Evolutionary conservation across 2,113 vertebrate species (phyloP).

Genomic region (Bucco capensis): DNA sequence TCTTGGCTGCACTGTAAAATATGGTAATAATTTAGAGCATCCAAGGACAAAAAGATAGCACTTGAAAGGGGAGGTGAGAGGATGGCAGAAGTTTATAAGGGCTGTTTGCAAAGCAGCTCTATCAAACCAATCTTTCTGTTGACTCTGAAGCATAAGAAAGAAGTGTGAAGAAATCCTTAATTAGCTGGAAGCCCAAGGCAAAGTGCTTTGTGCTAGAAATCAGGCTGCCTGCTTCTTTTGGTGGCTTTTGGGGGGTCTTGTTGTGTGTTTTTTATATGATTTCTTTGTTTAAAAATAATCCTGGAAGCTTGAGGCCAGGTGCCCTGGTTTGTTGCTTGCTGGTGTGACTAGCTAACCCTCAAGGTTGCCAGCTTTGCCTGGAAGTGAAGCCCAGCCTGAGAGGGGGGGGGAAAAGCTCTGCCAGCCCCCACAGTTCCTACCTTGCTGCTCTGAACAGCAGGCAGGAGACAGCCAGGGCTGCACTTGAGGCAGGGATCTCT

Average conservation of each 20-base stretch:
- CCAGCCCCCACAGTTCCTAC: background rate
- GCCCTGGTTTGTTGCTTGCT: background rate
- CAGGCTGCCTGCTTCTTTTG: background rate
- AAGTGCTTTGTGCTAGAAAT: background rate
- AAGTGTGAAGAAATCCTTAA: constrained; percentile 29
- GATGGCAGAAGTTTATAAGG: background rate
- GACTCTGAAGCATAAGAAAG: background rate
- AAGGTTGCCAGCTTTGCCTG: background rate
- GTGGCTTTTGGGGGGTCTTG: too few species aligned
- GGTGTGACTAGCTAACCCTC: background rate
- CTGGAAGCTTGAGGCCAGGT: background rate
- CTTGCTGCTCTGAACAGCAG: background rate
- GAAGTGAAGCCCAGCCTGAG: background rate
- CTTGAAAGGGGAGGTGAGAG: constrained; percentile 41
- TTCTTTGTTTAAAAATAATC: background rate
- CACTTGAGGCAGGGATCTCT: background rate
- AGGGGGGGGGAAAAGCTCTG: background rate
- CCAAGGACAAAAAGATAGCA: constrained; percentile 33
- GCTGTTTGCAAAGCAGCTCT: constrained; percentile 27
- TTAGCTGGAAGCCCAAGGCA: background rate
- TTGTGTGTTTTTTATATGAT: background rate
- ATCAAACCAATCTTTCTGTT: constrained; percentile 39
- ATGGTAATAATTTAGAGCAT: constrained; percentile 34
- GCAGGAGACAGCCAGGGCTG: background rate
- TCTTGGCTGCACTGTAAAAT: constrained; percentile 31